Conservation (phyloP, 1,140 invertebrate species). For the Psix sp. region DNA sequence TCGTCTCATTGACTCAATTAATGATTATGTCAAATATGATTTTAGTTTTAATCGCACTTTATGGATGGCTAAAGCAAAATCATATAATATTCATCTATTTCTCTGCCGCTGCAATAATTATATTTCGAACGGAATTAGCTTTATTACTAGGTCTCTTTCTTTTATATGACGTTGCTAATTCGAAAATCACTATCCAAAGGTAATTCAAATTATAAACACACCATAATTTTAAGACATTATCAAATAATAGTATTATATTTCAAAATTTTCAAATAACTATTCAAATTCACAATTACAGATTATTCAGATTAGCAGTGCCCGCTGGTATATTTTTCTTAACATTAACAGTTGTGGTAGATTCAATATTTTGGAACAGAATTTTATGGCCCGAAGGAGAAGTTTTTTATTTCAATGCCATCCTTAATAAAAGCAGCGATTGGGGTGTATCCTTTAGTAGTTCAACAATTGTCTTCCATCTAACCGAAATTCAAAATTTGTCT, state of each 20-base stretch:
- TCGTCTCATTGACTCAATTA: constrained; percentile 13
- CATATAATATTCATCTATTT: constrained; percentile 87
- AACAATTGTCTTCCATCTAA: no score
- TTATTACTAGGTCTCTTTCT: constrained; percentile 92
- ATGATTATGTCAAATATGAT: constrained; percentile 61
- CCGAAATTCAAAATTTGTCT: no score
- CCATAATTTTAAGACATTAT: no score
- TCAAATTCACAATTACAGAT: constrained; percentile 78
- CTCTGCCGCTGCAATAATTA: constrained; percentile 90
- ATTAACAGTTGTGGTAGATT: constrained; percentile 90
- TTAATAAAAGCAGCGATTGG: constrained; percentile 97
- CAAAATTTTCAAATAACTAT: constrained; percentile 9
- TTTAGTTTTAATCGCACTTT: constrained; percentile 91
- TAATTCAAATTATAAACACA: no score
- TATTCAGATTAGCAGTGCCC: constrained; percentile 84
- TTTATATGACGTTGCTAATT: constrained; percentile 84
- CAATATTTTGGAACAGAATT: constrained; percentile 92
- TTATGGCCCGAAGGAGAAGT: constrained; percentile 99
- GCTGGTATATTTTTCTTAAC: constrained; percentile 83
- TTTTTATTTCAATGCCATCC: constrained; percentile 95
- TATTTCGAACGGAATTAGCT: constrained; percentile 94
- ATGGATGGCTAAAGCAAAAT: constrained; percentile 89
- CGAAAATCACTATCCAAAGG: constrained; percentile 77
- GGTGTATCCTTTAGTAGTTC: constrained; percentile 99
- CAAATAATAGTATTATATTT: no score